Base-by-base conservation (phyloP, 2,888 invertebrate species). In the Pediacus dermestoides region DNA sequence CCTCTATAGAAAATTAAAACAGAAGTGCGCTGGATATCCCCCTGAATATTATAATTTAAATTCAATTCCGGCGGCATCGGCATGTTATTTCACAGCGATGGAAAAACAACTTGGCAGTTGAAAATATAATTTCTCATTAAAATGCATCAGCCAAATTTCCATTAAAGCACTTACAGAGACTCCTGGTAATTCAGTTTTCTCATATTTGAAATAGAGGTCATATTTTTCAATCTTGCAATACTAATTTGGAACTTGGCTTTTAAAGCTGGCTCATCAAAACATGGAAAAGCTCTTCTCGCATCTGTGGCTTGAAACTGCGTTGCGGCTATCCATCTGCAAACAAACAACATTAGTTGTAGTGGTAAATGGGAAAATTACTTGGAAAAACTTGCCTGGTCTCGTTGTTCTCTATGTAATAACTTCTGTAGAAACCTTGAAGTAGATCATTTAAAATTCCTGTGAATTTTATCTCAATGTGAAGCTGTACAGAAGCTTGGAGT, bases 291-390 rank as follows among this genome's bases (percentile, higher is more conserved):
- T 40, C 82, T 76, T 9, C 87, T 74, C 0, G 88, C 88, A 58
- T 87, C 87, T 32, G 87, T 87, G 2, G 88, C 80, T 63, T 88
- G 86, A 64, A 88, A 88, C 68, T 88, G 88, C 2, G 87, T 86
- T 0, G 85, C 80, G 4, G 85, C 87, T 57, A 87, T 76, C 86
- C 86, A 87, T 69, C 86, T 86, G 64, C 12, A 70, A 64, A 52
- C 55, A 32, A 45, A 37, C 25, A 14, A 35, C 6, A 30, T n/a
- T n/a, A n/a, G n/a, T n/a, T n/a, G n/a, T n/a, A n/a, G n/a, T n/a
- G n/a, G n/a, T n/a, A n/a, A n/a, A n/a, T n/a, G n/a, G n/a, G n/a
- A n/a, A n/a, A n/a, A n/a, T n/a, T n/a, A n/a, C n/a, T n/a, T n/a
- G n/a, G n/a, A 7, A 21, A 26, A 22, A 30, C 70, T 70, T 66